Evolutionary conservation across 2,888 invertebrate species (phyloP).

Genomic region (Melangyna quadrimaculata): DNA sequence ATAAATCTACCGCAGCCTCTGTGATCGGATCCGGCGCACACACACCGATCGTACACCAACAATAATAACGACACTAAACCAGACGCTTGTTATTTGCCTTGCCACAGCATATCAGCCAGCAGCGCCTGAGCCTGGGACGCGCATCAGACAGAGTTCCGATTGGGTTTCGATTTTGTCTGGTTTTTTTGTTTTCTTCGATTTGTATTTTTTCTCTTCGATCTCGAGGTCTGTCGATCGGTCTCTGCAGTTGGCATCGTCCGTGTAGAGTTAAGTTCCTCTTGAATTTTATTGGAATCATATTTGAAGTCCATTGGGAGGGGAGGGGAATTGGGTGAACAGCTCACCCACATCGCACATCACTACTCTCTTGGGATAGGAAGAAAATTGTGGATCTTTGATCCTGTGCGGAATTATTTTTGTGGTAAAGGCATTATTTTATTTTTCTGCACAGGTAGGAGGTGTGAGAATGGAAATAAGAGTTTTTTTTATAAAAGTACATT

Average conservation of each 20-base stretch:
- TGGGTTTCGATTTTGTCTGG: conserved; percentile 37
- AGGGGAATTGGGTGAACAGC: conserved; percentile 31
- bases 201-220: conserved; percentile 52
- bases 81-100: conserved; percentile 67
- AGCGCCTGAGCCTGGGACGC: conserved; percentile 20
- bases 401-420: conserved; percentile 20
- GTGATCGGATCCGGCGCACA: conserved; percentile 65
- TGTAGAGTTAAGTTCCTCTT: conserved; percentile 21
- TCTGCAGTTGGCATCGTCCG: background rate
- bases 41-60: conserved; percentile 63
- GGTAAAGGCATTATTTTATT: background rate
- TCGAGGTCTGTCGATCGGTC: conserved; percentile 5
- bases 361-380: conserved; percentile 18
- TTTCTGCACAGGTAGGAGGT: conserved; percentile 31
- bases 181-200: conserved; percentile 35
- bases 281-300: conserved; percentile 52
- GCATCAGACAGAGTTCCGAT: conserved; percentile 45
- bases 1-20: conserved; percentile 71
- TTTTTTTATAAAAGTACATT: conserved; percentile 12
- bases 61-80: conserved; percentile 72
- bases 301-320: conserved; percentile 36
- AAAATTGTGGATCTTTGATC: conserved; percentile 47
- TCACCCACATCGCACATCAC: conserved; percentile 64
- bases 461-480: conserved; percentile 58
- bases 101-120: conserved; percentile 43